Conservation (phyloP, 2,797 vertebrate genomes). For the Lacerta viridis region DNA sequence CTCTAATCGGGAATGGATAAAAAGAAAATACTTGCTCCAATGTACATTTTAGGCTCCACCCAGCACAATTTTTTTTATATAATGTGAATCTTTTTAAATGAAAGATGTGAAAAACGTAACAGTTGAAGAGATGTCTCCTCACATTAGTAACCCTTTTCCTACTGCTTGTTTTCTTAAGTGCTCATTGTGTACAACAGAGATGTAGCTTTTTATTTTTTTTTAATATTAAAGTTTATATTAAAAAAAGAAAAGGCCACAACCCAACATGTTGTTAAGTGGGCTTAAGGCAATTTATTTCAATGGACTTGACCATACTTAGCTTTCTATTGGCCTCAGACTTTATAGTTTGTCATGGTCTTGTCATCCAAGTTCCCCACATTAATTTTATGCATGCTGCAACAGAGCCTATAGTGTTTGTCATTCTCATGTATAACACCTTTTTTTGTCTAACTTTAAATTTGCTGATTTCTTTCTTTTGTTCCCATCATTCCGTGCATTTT, state of each 20-base stretch:
- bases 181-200: neutral
- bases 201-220: neutral
- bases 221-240: neutral
- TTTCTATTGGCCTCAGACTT: constrained; percentile 49
- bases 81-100: constrained; percentile 59
- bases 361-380: constrained; percentile 72
- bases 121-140: neutral
- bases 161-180: constrained; percentile 14
- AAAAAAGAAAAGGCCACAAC: neutral
- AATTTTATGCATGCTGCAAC: constrained; percentile 73
- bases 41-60: constrained; percentile 44
- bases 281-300: neutral
- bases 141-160: constrained; percentile 16
- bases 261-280: neutral
- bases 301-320: constrained; percentile 16
- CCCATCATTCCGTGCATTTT: constrained; percentile 88
- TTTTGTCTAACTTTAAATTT: constrained; percentile 87
- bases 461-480: constrained; percentile 89
- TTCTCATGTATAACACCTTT: constrained; percentile 81
- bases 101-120: constrained; percentile 62
- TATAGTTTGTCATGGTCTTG: constrained; percentile 76
- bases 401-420: constrained; percentile 79
- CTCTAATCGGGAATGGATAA: constrained; percentile 32
- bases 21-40: constrained; percentile 9
- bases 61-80: constrained; percentile 60